Base-by-base conservation (phyloP, 2,888 invertebrate species). In the Anoplius nigerrimus region DNA sequence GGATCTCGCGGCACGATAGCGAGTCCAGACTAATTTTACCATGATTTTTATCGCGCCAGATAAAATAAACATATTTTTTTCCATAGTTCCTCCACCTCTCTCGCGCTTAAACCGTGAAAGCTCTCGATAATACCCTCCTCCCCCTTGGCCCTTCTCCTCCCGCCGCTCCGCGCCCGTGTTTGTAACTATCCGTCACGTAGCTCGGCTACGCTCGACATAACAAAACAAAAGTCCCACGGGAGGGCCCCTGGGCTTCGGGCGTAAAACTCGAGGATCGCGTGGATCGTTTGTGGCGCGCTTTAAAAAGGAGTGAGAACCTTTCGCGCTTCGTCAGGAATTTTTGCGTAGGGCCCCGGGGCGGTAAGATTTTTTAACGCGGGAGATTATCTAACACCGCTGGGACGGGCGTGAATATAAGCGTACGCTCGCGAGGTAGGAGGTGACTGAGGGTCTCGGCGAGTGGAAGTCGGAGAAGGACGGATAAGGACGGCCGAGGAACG, bases 361-460 rank as follows among this genome's bases (percentile, higher is more conserved):
- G 66, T 71, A 69, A 74, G 78, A 84, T 82, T 84, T 84, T n/a
- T 82, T 76, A 80, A 80, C 78, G 71, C 79, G 78, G 70, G 74
- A 85, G 82, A 86, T 86, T 85, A 86, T 84, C 86, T 85, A 86
- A 86, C 83, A 84, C 75, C 79, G 69, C 57, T 66, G 51, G 62
- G 68, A 63, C 53, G 70, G n/a, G 69, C 65, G 65, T 55, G 71
- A 68, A 72, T 71, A 75, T 66, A 73, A n/a, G 67, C 69, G 69
- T 76, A 66, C 60, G 71, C 68, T 60, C 52, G 53, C 34, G 51
- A 42, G 58, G 58, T 53, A 64, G 63, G 59, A 66, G 60, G 55
- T 34, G 34, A 66, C 71, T 58, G 46, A 71, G 54, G 46, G 27
- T 27, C 15, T 22, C 48, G 18, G 22, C 48, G 56, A 24, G 56